These are phyloP conservation scores for Diadema setosum DNA, from an alignment of 35 echinoderm and acorn worm species.

Conservation along the genomic window DNA sequence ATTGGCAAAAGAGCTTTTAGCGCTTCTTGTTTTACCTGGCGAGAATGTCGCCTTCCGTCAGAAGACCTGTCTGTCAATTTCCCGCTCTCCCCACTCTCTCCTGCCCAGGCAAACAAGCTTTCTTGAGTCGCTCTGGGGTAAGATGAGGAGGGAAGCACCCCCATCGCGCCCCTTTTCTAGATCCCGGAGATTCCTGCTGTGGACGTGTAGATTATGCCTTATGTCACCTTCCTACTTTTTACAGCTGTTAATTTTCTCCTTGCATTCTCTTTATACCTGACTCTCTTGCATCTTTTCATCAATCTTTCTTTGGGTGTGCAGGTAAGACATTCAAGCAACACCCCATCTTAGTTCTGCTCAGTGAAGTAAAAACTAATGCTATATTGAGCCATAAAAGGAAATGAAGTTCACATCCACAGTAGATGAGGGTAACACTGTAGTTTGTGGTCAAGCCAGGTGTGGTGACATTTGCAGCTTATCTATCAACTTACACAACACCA, in stretches of 20 bases:
- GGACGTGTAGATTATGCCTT: background rate
- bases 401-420: too few species aligned
- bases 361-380: too few species aligned
- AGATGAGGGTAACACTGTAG: too few species aligned
- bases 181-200: background rate
- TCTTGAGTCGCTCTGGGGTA: background rate
- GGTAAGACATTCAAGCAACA: too few species aligned
- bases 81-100: background rate
- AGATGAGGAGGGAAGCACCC: background rate
- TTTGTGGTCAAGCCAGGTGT: too few species aligned
- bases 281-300: too few species aligned
- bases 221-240: background rate
- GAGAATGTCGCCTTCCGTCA: background rate
- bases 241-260: background rate
- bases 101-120: background rate
- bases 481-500: too few species aligned
- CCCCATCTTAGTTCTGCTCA: too few species aligned
- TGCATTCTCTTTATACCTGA: too few species aligned
- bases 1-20: background rate
- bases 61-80: background rate
- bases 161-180: background rate
- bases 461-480: too few species aligned
- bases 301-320: too few species aligned
- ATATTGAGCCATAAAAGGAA: too few species aligned
- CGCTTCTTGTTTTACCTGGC: constrained; percentile 4